phyloP scores from a whole-genome alignment of 2,113 vertebrate genomes.

The Tenebrosternarchus preto region DNA sequence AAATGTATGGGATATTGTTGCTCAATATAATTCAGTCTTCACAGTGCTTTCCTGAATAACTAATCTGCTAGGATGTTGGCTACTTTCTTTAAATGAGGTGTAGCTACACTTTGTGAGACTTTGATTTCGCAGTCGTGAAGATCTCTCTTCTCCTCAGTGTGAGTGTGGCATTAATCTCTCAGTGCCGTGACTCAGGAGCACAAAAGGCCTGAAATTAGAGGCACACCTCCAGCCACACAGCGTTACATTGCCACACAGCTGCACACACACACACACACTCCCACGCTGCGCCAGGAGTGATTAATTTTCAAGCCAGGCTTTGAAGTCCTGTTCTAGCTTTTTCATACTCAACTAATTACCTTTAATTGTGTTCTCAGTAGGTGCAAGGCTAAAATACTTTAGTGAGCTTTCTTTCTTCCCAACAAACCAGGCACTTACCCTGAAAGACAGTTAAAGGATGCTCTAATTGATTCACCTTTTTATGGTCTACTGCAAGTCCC shows the following conservation, averaged over 20 bases:
- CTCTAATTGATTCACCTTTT: constrained; percentile 5
- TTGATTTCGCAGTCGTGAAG: constrained; percentile 2
- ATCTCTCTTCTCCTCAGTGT: constrained; percentile 4
- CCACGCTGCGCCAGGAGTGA: constrained; percentile 43
- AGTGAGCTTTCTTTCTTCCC: constrained; percentile 11
- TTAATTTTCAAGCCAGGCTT: constrained; percentile 47
- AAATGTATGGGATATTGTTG: not conserved
- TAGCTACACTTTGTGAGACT: constrained; percentile 15
- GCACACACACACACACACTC: constrained; percentile 26
- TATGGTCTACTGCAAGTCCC: not conserved
- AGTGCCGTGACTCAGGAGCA: constrained; percentile 38
- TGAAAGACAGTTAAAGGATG: not conserved
- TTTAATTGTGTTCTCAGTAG: constrained; percentile 48
- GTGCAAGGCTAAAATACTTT: constrained; percentile 30
- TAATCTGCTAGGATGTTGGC: constrained; percentile 3
- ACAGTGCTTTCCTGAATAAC: not conserved
- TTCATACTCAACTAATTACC: constrained; percentile 50
- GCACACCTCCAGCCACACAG: constrained; percentile 43
- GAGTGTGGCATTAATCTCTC: constrained; percentile 45
- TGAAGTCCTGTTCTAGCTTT: constrained; percentile 45
- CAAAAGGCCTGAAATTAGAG: constrained; percentile 57
- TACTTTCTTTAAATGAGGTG: constrained; percentile 25
- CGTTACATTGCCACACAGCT: constrained; percentile 11
- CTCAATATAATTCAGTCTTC: constrained; percentile 18
- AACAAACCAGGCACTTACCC: not conserved